Evolutionary conservation across 2,113 vertebrate species (phyloP).

Genomic region (Lethenteron camtschaticum): DNA sequence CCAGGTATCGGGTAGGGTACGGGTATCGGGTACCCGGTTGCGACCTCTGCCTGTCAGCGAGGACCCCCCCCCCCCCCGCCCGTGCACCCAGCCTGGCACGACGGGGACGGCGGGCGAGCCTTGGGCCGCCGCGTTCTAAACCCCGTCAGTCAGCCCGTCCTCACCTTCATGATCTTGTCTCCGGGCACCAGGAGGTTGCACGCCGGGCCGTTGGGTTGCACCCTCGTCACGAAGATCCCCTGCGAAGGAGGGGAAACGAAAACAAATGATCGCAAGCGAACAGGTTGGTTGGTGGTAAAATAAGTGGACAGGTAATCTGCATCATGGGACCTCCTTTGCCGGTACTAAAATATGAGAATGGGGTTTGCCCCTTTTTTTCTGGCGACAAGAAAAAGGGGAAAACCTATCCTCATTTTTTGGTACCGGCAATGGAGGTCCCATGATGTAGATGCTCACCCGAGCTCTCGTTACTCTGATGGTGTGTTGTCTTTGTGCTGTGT

Average conservation of each 20-base stretch:
- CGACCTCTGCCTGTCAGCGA: too few species aligned
- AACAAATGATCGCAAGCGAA: slow-evolving; percentile 9
- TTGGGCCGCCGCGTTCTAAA: too few species aligned
- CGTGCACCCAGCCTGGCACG: too few species aligned
- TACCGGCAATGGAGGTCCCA: background rate
- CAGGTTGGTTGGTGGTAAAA: slow-evolving; percentile 25
- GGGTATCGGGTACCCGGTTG: too few species aligned
- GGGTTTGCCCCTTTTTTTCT: background rate
- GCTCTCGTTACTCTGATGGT: background rate
- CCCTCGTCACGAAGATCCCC: slow-evolving; percentile 99
- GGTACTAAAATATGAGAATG: background rate
- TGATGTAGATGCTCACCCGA: background rate
- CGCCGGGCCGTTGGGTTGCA: slow-evolving; percentile 97
- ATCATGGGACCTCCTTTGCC: background rate
- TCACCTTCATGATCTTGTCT: slow-evolving; percentile 97
- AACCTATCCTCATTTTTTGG: background rate
- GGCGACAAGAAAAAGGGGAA: slow-evolving; percentile 1
- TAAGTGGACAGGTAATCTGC: background rate
- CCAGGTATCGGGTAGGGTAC: too few species aligned
- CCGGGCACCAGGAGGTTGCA: slow-evolving; percentile 68
- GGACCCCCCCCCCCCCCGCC: too few species aligned
- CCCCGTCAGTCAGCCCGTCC: slow-evolving; percentile 8
- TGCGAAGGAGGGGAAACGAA: slow-evolving; percentile 22
- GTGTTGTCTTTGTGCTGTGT: too few species aligned
- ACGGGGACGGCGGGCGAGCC: too few species aligned